Base-by-base conservation (phyloP, 1,140 invertebrate genomes). In the Lucilia sericata region DNA sequence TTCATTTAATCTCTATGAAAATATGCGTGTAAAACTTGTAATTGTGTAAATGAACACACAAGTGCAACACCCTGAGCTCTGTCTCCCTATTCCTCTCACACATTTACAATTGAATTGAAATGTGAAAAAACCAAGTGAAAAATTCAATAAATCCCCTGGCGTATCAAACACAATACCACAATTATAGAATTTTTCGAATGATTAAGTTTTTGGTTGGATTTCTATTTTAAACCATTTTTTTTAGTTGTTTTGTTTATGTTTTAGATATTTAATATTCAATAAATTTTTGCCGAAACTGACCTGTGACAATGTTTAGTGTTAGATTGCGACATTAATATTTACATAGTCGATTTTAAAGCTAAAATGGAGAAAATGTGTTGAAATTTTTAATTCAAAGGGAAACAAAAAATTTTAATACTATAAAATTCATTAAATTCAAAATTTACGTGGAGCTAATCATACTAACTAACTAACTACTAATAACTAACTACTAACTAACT, bases 131-230 rank as follows among this genome's bases (percentile, higher is more conserved):
- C 7, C 51, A 55, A 55, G 17, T 21, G 12, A 55, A 70, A 70
- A 70, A 70, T 60, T 70, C 65, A 70, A 70, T 70, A 70, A 70
- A 70, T 70, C n/a, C 65, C n/a, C 65, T 70, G 65, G 0, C 25
- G 65, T 21, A 70, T 70, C 25, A 21, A 70, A 70, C n/a, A 70
- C 19, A 70, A 70, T 70, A 70, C 65, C 65, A 70, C 65, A 70
- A 70, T 70, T 70, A 70, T 70, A 70, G 9, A 70, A 70, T 70
- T 70, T 70, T 70, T 70, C 65, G 9, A 70, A 70, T 70, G 65
- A 70, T 70, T 70, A 70, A 19, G n/a, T 70, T 70, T 70, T 70
- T 19, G 65, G 65, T 8, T 70, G 65, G 19, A 10, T 70, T 21
- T 70, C 25, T 2, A 10, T 21, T 25, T 19, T 2, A 70, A 21